Percentiles rank a stretch among this genome's conserved stretches.
phyloP scores from a whole-genome alignment of 2,113 vertebrate species.

The Cinclus cinclus region DNA sequence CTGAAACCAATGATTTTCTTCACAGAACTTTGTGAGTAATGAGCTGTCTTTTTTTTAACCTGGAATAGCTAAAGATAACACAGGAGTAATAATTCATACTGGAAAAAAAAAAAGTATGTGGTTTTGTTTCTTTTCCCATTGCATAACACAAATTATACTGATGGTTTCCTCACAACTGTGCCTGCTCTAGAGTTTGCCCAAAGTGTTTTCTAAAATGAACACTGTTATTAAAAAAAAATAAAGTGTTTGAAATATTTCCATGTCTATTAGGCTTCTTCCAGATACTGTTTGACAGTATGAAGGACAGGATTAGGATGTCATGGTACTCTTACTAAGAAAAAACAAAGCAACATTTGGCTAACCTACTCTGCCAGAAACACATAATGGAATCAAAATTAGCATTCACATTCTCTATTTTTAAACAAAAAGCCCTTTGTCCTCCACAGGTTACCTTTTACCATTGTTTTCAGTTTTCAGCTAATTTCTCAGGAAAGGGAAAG shows the following conservation, averaged over 20 bases:
- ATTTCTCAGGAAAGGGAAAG: background rate
- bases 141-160: background rate
- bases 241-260: background rate
- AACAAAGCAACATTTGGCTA: background rate
- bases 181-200: background rate
- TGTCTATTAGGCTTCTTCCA: background rate
- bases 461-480: background rate
- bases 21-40: background rate
- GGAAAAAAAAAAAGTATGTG: background rate
- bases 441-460: background rate
- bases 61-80: background rate
- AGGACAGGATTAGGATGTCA: background rate
- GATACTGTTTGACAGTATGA: background rate
- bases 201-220: background rate
- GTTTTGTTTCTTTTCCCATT: background rate
- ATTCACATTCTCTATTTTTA: background rate
- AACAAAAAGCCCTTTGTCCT: background rate
- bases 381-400: background rate
- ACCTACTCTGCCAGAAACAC: background rate
- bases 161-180: background rate
- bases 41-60: background rate
- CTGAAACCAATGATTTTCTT: background rate
- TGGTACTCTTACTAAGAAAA: background rate
- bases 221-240: background rate
- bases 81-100: background rate